These are phyloP conservation scores for Hyposoter didymator DNA, from an alignment of 2,888 invertebrate genomes.

Conservation along the genomic window DNA sequence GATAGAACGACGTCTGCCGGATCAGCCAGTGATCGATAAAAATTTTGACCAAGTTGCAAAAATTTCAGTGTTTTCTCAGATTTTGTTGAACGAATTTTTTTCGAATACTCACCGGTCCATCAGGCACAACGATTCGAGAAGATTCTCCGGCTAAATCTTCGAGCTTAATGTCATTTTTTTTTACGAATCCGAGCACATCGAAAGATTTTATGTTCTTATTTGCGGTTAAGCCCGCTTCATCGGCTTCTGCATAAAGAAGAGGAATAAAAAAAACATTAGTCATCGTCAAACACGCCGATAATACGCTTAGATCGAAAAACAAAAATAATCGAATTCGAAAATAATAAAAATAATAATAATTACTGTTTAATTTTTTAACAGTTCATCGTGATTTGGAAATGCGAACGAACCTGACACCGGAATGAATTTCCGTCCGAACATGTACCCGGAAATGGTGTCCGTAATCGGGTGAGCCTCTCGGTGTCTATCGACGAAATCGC, in stretches of 20 bases:
- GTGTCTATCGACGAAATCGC: conserved; percentile 60
- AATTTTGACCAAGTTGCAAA: too few relatives aligned
- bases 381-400: background rate
- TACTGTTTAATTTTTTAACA: background rate
- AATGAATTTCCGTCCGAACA: conserved; percentile 66
- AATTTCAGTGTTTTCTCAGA: too few relatives aligned
- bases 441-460: conserved; percentile 64
- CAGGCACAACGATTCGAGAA: conserved; percentile 52
- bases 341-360: background rate
- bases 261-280: background rate
- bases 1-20: too few relatives aligned
- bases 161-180: conserved; percentile 12
- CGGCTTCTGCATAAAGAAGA: conserved; percentile 45
- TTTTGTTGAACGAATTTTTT: too few relatives aligned
- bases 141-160: conserved; percentile 43
- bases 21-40: too few relatives aligned
- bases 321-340: background rate
- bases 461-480: conserved; percentile 47
- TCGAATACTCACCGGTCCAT: conserved; percentile 10
- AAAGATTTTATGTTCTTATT: conserved; percentile 44
- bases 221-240: conserved; percentile 53
- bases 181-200: conserved; percentile 49
- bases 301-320: too few relatives aligned
- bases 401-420: conserved; percentile 58
- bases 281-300: background rate